Percentiles rank a stretch among this genome's conserved stretches.
These are phyloP conservation scores for Diarsia rubi DNA, from an alignment of 2,888 invertebrate genomes.

Conservation along the genomic window DNA sequence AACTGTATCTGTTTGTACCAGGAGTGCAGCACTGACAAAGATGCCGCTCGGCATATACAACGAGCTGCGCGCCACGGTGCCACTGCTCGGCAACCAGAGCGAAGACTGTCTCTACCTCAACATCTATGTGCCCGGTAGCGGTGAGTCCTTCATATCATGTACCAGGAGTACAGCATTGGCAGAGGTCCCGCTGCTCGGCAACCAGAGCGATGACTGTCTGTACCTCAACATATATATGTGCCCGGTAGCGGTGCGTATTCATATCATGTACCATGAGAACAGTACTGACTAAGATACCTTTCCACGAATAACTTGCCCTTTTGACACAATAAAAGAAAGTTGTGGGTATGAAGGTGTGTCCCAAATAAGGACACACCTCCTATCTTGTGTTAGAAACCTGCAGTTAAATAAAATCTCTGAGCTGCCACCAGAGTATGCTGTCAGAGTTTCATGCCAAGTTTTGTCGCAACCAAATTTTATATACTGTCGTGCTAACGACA, in stretches of 20 bases:
- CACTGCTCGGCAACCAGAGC: conserved; percentile 94
- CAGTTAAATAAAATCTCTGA: neutral
- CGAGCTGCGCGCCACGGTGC: conserved; percentile 93
- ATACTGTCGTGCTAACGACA: neutral
- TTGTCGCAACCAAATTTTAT: neutral
- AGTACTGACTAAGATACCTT: neutral
- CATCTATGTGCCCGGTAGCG: conserved; percentile 96
- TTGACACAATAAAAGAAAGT: neutral
- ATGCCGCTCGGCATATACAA: conserved; percentile 95
- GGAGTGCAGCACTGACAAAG: conserved; percentile 92
- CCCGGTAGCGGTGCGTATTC: conserved; percentile 95
- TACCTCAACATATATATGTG: conserved; percentile 97
- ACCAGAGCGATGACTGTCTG: conserved; percentile 97
- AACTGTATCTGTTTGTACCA: conserved; percentile 57
- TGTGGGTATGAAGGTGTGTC: neutral
- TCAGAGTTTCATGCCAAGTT: no score
- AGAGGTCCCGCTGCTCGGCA: conserved; percentile 92
- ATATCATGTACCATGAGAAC: neutral
- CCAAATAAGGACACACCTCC: neutral
- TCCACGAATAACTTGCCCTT: neutral
- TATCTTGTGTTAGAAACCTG: neutral
- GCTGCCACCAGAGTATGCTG: neutral
- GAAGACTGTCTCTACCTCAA: conserved; percentile 98
- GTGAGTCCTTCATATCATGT: conserved; percentile 89
- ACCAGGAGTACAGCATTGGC: neutral